Evolutionary conservation across 2,888 invertebrate species (phyloP), one percentile per base, ranked within the genome.

Genomic region (Eristalinus sepulchralis): DNA sequence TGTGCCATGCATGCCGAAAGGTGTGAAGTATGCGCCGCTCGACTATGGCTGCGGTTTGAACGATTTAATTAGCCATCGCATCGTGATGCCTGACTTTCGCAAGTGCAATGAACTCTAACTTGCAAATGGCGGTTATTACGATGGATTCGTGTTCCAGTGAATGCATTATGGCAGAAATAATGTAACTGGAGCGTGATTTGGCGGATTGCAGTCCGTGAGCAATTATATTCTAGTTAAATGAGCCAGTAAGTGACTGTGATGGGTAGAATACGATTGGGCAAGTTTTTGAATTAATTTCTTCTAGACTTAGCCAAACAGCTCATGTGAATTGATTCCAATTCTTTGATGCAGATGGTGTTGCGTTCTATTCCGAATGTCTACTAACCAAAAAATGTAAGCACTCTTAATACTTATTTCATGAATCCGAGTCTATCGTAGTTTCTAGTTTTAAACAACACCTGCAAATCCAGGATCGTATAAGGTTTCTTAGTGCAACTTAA

Each of bases 31-130:
- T 36, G 10, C 17, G 27, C 9, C 36, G 53, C 8, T 9, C n/a
- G 31, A 9, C 10, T 31, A 20, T 34, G 64, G 11, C 20, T 64
- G 22, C 8, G 47, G 17, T 17, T 22, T 62, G 47, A 36, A 36
- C 27, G 62, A 27, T 34, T 68, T 55, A 55, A 77, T 68, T 63
- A 17, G 34, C 9, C 53, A 39, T 6, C 39, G 39, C 39, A 20
- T 47, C 47, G 47, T 47, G 47, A 47, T 17, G 47, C 34, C 10
- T 31, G 76, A 17, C 36, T 60, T 62, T 57, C 53, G 63, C 33
- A 78, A 78, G 70, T 57, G 6, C 68, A 70, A 27, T 62, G 77
- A 77, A 77, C 77, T 68, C 34, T 34, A 13, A 17, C 22, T 17
- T 75, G 76, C 24, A 60, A 53, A 63, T 63, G 47, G 17, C 53